Conservation (phyloP, 2,888 invertebrate genomes). For the Hypolimnas misippus region DNA sequence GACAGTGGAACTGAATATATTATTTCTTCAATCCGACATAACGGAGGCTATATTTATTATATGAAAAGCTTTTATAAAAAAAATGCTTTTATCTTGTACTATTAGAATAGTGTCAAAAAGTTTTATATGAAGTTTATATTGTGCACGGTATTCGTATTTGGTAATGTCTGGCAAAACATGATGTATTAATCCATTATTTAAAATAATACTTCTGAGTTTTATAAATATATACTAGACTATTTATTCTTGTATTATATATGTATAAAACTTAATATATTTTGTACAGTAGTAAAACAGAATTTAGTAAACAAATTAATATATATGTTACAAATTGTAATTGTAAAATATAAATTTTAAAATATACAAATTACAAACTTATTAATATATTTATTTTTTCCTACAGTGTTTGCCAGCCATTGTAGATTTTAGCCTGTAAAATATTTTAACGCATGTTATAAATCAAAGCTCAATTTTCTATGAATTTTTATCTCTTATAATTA, state of each 20-base stretch:
- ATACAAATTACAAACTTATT: background rate
- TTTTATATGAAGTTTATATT: background rate
- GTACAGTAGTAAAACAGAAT: too few species aligned
- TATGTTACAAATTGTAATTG: background rate
- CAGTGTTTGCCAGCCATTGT: background rate
- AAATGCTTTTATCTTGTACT: background rate
- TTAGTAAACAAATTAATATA: too few species aligned
- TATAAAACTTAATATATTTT: too few species aligned
- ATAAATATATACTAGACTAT: too few species aligned
- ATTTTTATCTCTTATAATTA: background rate
- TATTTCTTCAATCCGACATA: constrained; percentile 12
- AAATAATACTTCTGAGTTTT: background rate
- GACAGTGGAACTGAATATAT: constrained; percentile 11
- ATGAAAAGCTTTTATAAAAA: background rate
- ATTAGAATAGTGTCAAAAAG: background rate
- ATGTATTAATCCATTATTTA: background rate
- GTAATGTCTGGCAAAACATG: background rate
- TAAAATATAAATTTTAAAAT: background rate
- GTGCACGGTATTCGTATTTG: background rate
- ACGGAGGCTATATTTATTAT: constrained; percentile 14
- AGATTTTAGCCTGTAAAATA: too few species aligned
- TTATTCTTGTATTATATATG: too few species aligned
- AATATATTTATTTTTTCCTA: background rate
- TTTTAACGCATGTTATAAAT: background rate
- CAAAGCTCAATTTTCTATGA: too few species aligned